Evolutionary conservation across 2,888 invertebrate genomes (phyloP).

Genomic region (Laspeyria flexula): DNA sequence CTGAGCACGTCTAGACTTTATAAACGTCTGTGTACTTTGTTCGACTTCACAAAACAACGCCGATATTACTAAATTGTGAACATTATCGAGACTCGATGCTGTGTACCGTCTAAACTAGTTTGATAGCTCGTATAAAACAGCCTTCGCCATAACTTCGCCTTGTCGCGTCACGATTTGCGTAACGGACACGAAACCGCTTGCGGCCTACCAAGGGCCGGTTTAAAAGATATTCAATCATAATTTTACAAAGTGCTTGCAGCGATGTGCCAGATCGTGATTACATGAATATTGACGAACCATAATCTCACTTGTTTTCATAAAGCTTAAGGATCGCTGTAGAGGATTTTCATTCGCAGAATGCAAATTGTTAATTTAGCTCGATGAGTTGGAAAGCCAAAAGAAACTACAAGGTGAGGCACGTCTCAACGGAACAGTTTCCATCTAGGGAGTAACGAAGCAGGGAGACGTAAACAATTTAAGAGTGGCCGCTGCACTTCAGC

Average conservation of each 20-base stretch:
- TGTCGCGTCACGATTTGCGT: slow-evolving; percentile 56
- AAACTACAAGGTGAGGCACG: slow-evolving; percentile 43
- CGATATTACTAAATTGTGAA: slow-evolving; percentile 28
- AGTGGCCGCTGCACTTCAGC: slow-evolving; percentile 66
- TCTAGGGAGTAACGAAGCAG: slow-evolving; percentile 51
- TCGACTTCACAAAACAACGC: slow-evolving; percentile 14
- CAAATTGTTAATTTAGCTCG: slow-evolving; percentile 24
- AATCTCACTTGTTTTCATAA: neutral
- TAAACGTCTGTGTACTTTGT: slow-evolving; percentile 14
- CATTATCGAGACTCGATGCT: slow-evolving; percentile 25
- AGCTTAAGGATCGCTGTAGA: neutral
- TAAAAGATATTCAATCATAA: slow-evolving; percentile 52
- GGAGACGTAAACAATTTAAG: slow-evolving; percentile 74
- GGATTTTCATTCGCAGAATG: slow-evolving; percentile 16
- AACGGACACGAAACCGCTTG: slow-evolving; percentile 50
- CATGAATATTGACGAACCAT: neutral
- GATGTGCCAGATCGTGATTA: slow-evolving; percentile 23
- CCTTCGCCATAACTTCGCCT: slow-evolving; percentile 44
- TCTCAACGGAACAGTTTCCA: slow-evolving; percentile 39
- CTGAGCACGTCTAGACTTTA: slow-evolving; percentile 6
- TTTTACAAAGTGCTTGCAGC: slow-evolving; percentile 44
- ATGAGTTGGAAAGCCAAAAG: slow-evolving; percentile 44
- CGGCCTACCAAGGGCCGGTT: slow-evolving; percentile 43
- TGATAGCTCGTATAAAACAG: slow-evolving; percentile 37
- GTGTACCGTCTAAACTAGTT: slow-evolving; percentile 37